These are phyloP conservation scores for Sorex maritimensis DNA, from an alignment of 2,797 vertebrate species.

Conservation along the genomic window DNA sequence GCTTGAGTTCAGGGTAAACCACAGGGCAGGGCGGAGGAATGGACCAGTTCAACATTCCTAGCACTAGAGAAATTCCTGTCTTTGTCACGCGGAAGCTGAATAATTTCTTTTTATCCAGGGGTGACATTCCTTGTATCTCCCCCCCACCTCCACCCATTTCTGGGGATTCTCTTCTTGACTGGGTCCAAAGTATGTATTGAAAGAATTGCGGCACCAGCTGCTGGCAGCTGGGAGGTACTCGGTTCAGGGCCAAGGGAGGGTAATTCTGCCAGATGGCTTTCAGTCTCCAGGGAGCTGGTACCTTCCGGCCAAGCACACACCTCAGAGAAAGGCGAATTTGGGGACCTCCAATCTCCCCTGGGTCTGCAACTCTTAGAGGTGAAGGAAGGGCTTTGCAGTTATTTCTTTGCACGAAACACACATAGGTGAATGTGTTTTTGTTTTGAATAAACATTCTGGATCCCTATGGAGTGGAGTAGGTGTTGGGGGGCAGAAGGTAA, in stretches of 20 bases:
- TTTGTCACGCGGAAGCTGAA: background rate
- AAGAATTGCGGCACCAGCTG: background rate
- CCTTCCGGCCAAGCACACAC: background rate
- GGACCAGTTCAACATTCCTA: slow-evolving; percentile 58
- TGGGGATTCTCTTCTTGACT: background rate
- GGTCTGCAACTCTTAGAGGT: background rate
- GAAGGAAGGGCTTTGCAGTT: background rate
- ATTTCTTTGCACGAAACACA: background rate
- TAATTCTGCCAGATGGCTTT: background rate
- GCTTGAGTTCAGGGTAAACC: slow-evolving; percentile 17
- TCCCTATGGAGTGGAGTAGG: background rate
- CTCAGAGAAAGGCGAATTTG: background rate
- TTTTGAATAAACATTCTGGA: background rate
- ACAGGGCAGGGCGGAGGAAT: slow-evolving; percentile 61
- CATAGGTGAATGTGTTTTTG: background rate
- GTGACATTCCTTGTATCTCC: slow-evolving; percentile 18
- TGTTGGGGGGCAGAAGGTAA: background rate
- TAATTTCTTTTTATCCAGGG: slow-evolving; percentile 13
- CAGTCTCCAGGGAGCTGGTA: background rate
- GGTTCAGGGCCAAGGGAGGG: background rate
- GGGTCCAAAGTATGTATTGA: background rate
- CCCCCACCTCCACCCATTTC: background rate
- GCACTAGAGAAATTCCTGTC: slow-evolving; percentile 64
- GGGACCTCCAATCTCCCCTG: background rate
- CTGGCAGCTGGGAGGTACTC: background rate